phyloP scores from a whole-genome alignment of 2,113 vertebrate species.

The Cephalophus harveyi region DNA sequence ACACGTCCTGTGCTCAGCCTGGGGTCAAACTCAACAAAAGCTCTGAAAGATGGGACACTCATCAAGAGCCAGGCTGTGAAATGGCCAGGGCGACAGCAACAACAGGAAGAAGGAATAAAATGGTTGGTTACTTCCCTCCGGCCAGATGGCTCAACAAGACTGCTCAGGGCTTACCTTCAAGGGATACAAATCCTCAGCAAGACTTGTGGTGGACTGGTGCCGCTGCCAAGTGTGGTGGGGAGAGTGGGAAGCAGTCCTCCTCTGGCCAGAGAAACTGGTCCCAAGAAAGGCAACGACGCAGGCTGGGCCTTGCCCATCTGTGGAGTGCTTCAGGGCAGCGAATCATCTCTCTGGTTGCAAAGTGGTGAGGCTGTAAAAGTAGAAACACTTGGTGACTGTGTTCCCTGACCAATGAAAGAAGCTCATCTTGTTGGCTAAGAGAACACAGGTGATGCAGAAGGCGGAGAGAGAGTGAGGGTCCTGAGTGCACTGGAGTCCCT shows the following conservation, averaged over 20 bases:
- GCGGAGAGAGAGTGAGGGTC: background rate
- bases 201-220: background rate
- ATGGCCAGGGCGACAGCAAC: background rate
- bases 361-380: background rate
- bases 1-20: slow-evolving; percentile 53
- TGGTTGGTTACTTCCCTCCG: slow-evolving; percentile 67
- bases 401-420: background rate
- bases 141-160: slow-evolving; percentile 73
- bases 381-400: background rate
- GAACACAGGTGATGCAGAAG: background rate
- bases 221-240: background rate
- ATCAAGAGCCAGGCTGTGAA: slow-evolving; percentile 49
- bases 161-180: slow-evolving; percentile 61
- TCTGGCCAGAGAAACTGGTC: background rate
- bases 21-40: slow-evolving; percentile 69
- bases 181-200: slow-evolving; percentile 33
- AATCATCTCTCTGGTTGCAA: background rate
- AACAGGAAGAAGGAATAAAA: slow-evolving; percentile 54
- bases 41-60: slow-evolving; percentile 63
- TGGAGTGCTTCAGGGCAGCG: background rate
- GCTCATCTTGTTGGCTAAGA: background rate
- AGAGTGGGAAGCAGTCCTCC: background rate
- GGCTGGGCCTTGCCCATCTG: no score
- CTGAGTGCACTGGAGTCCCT: background rate
- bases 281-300: background rate